These are phyloP conservation scores for Eretmocerus hayati DNA, from an alignment of 2,888 invertebrate species.

Conservation along the genomic window DNA sequence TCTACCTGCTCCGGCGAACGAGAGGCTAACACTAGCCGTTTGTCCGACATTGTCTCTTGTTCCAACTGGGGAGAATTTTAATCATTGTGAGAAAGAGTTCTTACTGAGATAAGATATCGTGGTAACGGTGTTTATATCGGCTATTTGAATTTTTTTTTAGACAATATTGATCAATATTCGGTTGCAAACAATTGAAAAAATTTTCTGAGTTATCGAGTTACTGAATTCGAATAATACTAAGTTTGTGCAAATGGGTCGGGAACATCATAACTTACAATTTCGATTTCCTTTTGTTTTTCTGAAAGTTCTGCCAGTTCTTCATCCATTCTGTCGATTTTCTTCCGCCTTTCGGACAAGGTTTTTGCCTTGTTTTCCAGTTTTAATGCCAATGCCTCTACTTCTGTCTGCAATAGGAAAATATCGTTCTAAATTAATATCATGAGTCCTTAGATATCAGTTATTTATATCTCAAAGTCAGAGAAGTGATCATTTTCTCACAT, in stretches of 20 bases:
- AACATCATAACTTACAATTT: slow-evolving; percentile 30
- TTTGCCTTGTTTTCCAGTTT: slow-evolving; percentile 60
- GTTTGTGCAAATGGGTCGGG: not conserved
- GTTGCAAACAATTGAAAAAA: too few species aligned
- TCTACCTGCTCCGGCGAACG: slow-evolving; percentile 50
- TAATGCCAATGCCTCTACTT: slow-evolving; percentile 62
- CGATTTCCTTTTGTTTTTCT: slow-evolving; percentile 52
- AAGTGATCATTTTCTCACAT: slow-evolving; percentile 59
- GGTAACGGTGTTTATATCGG: too few species aligned
- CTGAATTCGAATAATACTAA: too few species aligned
- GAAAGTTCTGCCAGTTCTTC: slow-evolving; percentile 61
- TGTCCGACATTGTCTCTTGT: slow-evolving; percentile 35
- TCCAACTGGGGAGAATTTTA: slow-evolving; percentile 35
- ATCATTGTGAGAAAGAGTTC: too few species aligned
- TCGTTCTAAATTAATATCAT: too few species aligned
- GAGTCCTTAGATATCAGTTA: too few species aligned
- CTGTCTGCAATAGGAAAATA: slow-evolving; percentile 49
- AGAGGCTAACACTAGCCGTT: slow-evolving; percentile 47
- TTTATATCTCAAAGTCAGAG: too few species aligned
- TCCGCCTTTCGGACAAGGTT: slow-evolving; percentile 57
- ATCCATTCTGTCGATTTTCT: slow-evolving; percentile 64
- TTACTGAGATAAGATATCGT: too few species aligned
- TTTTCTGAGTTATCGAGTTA: too few species aligned
- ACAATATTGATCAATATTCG: too few species aligned
- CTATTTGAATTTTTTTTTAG: too few species aligned